phyloP scores from a whole-genome alignment of 1,140 invertebrate species.

The Caerostris extrusa region DNA sequence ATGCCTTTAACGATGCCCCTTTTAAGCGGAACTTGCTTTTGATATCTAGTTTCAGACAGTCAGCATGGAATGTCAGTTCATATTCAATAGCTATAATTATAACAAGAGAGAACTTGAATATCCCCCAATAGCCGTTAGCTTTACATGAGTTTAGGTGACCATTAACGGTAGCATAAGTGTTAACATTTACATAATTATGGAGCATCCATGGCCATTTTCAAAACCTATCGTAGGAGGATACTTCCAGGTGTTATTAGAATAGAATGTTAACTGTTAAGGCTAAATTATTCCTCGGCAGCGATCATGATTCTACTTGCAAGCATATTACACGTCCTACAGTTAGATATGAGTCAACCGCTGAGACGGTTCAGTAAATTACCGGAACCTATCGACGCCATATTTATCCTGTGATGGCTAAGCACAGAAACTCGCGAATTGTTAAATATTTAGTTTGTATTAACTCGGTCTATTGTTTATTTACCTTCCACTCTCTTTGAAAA shows the following conservation, averaged over 20 bases:
- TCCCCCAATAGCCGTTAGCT: not conserved
- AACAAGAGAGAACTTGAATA: not conserved
- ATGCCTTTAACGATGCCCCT: not conserved
- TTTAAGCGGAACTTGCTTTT: not conserved
- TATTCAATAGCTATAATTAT: conserved; percentile 1
- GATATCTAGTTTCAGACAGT: not conserved
- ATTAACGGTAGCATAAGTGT: not conserved
- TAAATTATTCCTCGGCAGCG: not conserved
- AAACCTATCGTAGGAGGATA: not conserved
- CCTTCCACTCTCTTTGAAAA: not conserved
- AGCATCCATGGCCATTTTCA: not conserved
- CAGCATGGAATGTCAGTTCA: not conserved
- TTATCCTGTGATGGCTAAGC: not conserved
- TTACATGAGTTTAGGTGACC: not conserved
- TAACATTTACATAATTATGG: conserved; percentile 11
- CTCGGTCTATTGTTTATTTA: not conserved
- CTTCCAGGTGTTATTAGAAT: not conserved
- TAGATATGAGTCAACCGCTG: not conserved
- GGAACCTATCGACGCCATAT: not conserved
- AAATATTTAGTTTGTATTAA: conserved; percentile 4
- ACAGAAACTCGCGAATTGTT: not conserved
- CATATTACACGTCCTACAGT: conserved; percentile 6
- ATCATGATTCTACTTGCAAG: conserved; percentile 9
- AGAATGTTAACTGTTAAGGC: conserved; percentile 4
- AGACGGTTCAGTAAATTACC: not conserved